Evolutionary conservation across 2,888 invertebrate genomes (phyloP).

Genomic region (Chorisops tibialis): DNA sequence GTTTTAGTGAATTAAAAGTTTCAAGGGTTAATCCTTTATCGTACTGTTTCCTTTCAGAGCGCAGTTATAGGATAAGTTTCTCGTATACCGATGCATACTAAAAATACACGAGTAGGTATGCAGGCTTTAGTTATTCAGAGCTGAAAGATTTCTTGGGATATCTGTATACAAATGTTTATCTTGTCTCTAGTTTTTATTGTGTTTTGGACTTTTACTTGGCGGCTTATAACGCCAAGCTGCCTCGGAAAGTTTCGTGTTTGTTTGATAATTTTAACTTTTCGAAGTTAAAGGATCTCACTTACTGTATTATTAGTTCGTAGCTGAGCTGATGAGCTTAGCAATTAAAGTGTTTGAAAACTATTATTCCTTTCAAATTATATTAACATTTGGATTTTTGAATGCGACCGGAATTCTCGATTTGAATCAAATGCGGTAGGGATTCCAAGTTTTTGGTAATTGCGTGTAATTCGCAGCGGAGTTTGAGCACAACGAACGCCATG

Average conservation of each 20-base stretch:
- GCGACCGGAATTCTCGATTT: too few relatives aligned
- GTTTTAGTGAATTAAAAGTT: constrained; percentile 24
- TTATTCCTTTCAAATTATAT: constrained; percentile 22
- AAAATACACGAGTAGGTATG: not conserved
- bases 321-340: not conserved
- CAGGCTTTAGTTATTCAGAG: not conserved
- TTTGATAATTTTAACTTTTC: constrained; percentile 28
- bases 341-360: not conserved
- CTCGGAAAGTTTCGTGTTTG: constrained; percentile 28
- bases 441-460: too few relatives aligned
- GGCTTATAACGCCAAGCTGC: constrained; percentile 14
- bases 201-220: constrained; percentile 24
- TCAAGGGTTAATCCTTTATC: not conserved
- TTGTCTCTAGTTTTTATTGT: constrained; percentile 24
- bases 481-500: too few relatives aligned
- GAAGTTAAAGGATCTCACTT: constrained; percentile 24
- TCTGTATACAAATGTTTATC: constrained; percentile 27
- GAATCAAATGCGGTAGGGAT: too few relatives aligned
- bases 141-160: constrained; percentile 17
- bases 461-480: too few relatives aligned
- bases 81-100: not conserved
- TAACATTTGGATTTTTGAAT: too few relatives aligned
- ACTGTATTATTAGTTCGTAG: constrained; percentile 18
- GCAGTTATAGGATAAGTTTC: not conserved
- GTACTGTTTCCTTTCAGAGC: too few relatives aligned